phyloP scores from a whole-genome alignment of 2,113 vertebrate genomes.

The Piliocolobus tephrosceles region DNA sequence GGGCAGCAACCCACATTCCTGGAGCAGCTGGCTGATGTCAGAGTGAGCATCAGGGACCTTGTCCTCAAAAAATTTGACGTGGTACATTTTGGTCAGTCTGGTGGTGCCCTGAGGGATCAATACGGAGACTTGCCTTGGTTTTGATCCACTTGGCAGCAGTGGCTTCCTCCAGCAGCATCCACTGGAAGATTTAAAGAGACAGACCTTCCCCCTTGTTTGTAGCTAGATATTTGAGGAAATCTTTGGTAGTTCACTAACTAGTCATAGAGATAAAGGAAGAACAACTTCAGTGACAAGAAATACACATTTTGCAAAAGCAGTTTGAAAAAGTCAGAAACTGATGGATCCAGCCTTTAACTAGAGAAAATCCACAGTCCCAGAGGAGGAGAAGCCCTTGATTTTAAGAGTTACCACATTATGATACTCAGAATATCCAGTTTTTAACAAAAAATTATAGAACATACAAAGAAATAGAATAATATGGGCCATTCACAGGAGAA shows the following conservation, averaged over 20 bases:
- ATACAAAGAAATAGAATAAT: neutral
- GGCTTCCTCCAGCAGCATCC: fast-evolving
- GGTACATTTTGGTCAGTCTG: neutral
- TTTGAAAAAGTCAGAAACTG: neutral
- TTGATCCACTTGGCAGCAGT: neutral
- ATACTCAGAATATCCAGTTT: neutral
- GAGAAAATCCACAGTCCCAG: neutral
- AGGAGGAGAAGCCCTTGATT: too few relatives aligned
- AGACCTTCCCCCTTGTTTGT: neutral
- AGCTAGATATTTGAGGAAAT: neutral
- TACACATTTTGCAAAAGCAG: neutral
- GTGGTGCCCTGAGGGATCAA: neutral
- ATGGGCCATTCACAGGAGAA: neutral
- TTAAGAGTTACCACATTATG: neutral
- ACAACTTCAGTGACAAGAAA: neutral
- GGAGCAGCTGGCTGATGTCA: neutral
- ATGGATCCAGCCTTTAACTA: neutral
- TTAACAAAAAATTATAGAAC: neutral
- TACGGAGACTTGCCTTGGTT: neutral
- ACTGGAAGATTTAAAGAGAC: neutral
- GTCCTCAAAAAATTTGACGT: fast-evolving
- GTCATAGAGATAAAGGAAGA: neutral
- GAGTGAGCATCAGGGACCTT: neutral
- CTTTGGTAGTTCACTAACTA: neutral
- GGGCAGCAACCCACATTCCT: too few relatives aligned